Evolutionary conservation across 2,888 invertebrate species (phyloP).

Genomic region (Criorhina ranunculi): DNA sequence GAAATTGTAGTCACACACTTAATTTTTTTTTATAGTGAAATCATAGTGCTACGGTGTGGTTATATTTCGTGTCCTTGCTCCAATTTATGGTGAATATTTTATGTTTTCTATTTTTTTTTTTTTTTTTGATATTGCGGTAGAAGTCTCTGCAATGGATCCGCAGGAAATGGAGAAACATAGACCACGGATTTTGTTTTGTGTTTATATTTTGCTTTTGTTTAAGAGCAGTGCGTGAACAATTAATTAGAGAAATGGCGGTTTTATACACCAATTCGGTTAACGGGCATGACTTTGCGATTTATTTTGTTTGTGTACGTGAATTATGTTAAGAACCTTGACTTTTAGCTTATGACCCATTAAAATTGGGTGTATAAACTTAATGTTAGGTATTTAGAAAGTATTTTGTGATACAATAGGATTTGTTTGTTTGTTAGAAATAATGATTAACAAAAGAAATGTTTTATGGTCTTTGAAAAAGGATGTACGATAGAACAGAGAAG

Average conservation of each 20-base stretch:
- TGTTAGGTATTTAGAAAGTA: neutral
- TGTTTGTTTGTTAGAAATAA: slow-evolving; percentile 15
- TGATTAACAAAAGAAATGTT: no score
- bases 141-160: neutral
- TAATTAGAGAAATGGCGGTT: slow-evolving; percentile 53
- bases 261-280: slow-evolving; percentile 42
- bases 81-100: slow-evolving; percentile 32
- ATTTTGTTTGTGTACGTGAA: slow-evolving; percentile 18
- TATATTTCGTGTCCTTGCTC: slow-evolving; percentile 37
- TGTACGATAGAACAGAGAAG: no score
- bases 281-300: slow-evolving; percentile 42
- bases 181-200: slow-evolving; percentile 8
- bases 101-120: slow-evolving; percentile 27
- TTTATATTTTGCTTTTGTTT: slow-evolving; percentile 34
- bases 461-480: no score
- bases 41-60: slow-evolving; percentile 12
- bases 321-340: slow-evolving; percentile 30
- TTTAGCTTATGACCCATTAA: slow-evolving; percentile 36
- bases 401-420: neutral
- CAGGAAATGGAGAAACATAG: neutral
- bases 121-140: slow-evolving; percentile 35
- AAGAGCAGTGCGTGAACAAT: slow-evolving; percentile 56
- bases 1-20: slow-evolving; percentile 32
- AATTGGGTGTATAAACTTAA: slow-evolving; percentile 20
- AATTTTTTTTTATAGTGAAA: neutral